Percentiles rank a stretch among this genome's conserved stretches.
phyloP scores from a whole-genome alignment of 2,113 vertebrate species.

The Scortum barcoo region DNA sequence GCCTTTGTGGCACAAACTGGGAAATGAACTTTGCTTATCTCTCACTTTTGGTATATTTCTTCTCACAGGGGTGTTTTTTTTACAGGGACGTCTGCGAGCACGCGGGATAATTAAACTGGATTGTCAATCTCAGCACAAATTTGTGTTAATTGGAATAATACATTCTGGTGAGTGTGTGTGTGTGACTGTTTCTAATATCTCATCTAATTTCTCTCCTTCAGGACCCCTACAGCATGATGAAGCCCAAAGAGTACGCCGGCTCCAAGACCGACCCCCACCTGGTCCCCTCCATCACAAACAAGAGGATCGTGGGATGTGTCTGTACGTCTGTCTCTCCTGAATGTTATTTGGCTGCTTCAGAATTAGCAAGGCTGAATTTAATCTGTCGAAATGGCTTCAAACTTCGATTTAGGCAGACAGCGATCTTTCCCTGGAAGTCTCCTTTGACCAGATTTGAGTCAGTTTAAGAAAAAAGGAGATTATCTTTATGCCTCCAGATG shows the following conservation, averaged over 20 bases:
- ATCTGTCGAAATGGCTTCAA: no score
- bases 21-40: neutral
- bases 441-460: no score
- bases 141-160: neutral
- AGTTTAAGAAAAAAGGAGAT: no score
- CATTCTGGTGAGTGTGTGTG: neutral
- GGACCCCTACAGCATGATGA: slow-evolving; percentile 89
- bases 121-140: neutral
- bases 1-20: neutral
- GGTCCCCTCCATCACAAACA: slow-evolving; percentile 89
- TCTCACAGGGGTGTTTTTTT: neutral
- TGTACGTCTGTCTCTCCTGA: slow-evolving; percentile 83
- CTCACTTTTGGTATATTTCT: neutral
- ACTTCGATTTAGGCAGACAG: no score
- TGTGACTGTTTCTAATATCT: neutral
- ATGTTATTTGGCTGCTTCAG: neutral
- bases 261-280: slow-evolving; percentile 90
- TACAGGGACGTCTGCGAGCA: neutral
- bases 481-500: no score
- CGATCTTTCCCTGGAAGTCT: no score
- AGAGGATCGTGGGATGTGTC: slow-evolving; percentile 92
- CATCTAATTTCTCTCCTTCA: slow-evolving; percentile 42
- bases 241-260: slow-evolving; percentile 87
- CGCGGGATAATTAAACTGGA: neutral
- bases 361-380: no score